Percentiles rank a stretch among this genome's conserved stretches.
Evolutionary conservation across 1,140 invertebrate species (phyloP).

Genomic region (Drosophila bocqueti): DNA sequence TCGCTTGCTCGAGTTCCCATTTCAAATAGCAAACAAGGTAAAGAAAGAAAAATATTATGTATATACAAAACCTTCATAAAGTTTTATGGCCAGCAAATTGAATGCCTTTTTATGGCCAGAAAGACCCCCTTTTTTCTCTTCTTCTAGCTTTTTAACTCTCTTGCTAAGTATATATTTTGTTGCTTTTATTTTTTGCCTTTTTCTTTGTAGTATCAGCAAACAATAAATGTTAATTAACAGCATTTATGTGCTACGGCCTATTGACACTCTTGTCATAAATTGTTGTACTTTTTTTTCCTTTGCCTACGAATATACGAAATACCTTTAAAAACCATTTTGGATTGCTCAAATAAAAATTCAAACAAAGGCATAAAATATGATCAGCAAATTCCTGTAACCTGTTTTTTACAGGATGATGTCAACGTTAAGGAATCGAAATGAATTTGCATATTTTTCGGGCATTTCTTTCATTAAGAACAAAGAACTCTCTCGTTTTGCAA

Average conservation of each 20-base stretch:
- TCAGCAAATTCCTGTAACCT: constrained; percentile 51
- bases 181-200: constrained; percentile 13
- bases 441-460: constrained; percentile 35
- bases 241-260: constrained; percentile 71
- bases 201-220: constrained; percentile 61
- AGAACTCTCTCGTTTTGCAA: constrained; percentile 34
- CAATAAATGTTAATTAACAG: constrained; percentile 83
- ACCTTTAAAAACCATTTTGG: constrained; percentile 14
- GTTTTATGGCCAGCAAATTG: constrained; percentile 71
- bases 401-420: constrained; percentile 44
- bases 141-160: constrained; percentile 13
- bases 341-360: constrained; percentile 22
- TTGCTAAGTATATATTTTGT: constrained; percentile 1
- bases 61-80: constrained; percentile 53
- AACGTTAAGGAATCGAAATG: constrained; percentile 42
- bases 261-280: constrained; percentile 68
- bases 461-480: constrained; percentile 45
- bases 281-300: constrained; percentile 18
- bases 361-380: constrained; percentile 25
- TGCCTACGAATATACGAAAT: constrained; percentile 1
- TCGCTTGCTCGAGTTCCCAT: constrained; percentile 29
- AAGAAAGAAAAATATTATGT: constrained; percentile 28
- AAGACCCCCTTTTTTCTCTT: constrained; percentile 24
- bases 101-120: constrained; percentile 62
- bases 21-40: constrained; percentile 47